These are phyloP conservation scores for Stenopsyche tienmushanensis DNA, from an alignment of 1,140 invertebrate genomes.

Conservation along the genomic window DNA sequence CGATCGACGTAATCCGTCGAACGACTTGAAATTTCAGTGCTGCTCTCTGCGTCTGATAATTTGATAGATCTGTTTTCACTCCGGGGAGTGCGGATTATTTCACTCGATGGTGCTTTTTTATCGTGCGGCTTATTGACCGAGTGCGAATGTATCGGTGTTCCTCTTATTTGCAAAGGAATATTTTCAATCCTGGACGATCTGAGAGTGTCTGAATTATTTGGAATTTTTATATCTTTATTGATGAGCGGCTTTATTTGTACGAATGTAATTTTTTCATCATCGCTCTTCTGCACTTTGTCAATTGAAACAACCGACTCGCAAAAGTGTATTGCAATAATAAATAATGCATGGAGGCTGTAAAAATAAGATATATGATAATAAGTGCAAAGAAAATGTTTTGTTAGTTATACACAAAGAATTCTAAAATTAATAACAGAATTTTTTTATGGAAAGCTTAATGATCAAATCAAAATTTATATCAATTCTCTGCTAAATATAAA, in stretches of 20 bases:
- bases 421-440: no score
- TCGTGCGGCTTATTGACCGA: conserved; percentile 13
- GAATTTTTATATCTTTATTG: conserved; percentile 5
- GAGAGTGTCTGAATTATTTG: conserved; percentile 1
- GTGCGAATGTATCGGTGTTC: conserved; percentile 21
- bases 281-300: neutral
- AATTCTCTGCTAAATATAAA: no score
- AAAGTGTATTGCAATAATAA: no score
- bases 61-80: conserved; percentile 30
- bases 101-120: conserved; percentile 10
- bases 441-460: no score
- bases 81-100: conserved; percentile 35
- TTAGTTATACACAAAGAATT: neutral
- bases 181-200: conserved; percentile 44
- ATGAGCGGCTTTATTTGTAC: conserved; percentile 44
- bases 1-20: conserved; percentile 28
- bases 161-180: conserved; percentile 39
- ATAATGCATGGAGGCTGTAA: neutral
- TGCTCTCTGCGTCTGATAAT: conserved; percentile 30
- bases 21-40: conserved; percentile 11
- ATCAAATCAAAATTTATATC: no score
- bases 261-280: conserved; percentile 43
- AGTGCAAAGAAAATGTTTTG: neutral
- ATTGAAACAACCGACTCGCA: neutral
- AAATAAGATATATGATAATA: neutral